These are phyloP conservation scores for Cyclophora albipunctata DNA, from an alignment of 2,888 invertebrate species.

Conservation along the genomic window DNA sequence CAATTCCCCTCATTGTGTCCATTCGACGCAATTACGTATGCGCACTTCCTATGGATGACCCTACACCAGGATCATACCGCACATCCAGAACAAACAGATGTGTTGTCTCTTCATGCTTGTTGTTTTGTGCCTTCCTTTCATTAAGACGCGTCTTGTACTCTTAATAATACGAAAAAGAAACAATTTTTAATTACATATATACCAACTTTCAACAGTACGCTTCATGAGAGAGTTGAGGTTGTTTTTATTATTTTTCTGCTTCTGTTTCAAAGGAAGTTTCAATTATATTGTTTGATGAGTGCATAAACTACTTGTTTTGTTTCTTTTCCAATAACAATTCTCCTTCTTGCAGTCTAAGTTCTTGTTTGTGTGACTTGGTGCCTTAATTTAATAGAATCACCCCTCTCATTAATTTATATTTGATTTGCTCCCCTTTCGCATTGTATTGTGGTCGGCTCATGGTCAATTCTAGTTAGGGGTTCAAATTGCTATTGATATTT, in stretches of 20 bases:
- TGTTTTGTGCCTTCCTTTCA: constrained; percentile 27
- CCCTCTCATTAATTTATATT: constrained; percentile 47
- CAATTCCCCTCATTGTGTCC: constrained; percentile 73
- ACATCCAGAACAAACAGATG: constrained; percentile 40
- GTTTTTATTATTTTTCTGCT: constrained; percentile 9
- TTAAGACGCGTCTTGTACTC: constrained; percentile 36
- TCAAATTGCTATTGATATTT: constrained; percentile 29
- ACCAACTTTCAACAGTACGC: constrained; percentile 19
- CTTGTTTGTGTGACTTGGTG: not conserved
- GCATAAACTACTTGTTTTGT: too few species aligned
- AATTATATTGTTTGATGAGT: constrained; percentile 7
- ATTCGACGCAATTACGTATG: constrained; percentile 68
- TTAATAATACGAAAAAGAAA: constrained; percentile 33
- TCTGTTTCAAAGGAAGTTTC: constrained; percentile 1
- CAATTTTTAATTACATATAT: constrained; percentile 31
- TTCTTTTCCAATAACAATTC: too few species aligned
- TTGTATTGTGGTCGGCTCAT: constrained; percentile 26
- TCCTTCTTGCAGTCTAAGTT: too few species aligned
- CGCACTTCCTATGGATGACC: constrained; percentile 64
- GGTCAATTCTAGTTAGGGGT: constrained; percentile 36
- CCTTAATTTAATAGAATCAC: constrained; percentile 45
- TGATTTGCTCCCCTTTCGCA: constrained; percentile 27
- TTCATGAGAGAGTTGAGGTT: constrained; percentile 20
- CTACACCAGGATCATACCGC: constrained; percentile 26
- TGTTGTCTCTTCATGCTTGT: constrained; percentile 37